Evolutionary conservation across 2,113 vertebrate species (phyloP).

Genomic region (Tiliqua scincoides): DNA sequence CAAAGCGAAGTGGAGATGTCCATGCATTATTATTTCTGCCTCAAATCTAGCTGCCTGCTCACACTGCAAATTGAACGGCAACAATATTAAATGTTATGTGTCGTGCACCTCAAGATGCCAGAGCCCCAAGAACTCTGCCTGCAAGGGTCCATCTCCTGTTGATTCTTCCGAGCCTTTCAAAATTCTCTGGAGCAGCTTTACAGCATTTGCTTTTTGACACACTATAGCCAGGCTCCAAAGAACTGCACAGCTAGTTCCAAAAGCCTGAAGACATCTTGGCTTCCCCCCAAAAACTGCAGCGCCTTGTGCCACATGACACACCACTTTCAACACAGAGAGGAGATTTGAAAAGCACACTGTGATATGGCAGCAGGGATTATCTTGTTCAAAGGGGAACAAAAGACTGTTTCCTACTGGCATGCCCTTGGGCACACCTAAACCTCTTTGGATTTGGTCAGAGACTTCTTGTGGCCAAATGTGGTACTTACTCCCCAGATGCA

Average conservation of each 20-base stretch:
- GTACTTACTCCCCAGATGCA: background rate
- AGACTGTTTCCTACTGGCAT: background rate
- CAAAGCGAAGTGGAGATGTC: background rate
- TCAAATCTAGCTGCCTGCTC: constrained; percentile 11
- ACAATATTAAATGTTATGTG: fast-evolving
- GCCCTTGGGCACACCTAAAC: no score
- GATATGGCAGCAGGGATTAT: background rate
- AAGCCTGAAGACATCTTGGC: background rate
- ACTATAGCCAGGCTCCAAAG: background rate
- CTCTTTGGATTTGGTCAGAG: background rate
- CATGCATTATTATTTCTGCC: background rate
- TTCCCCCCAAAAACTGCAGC: background rate
- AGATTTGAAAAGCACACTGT: background rate
- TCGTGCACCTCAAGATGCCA: background rate
- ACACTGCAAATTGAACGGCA: background rate
- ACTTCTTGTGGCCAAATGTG: no score
- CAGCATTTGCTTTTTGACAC: background rate
- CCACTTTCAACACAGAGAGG: background rate
- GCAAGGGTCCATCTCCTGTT: background rate
- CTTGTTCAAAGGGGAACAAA: background rate
- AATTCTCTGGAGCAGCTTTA: background rate
- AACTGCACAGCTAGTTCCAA: background rate
- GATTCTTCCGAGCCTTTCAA: background rate
- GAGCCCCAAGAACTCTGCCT: background rate
- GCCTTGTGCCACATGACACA: background rate